Base-by-base conservation (phyloP, 2,888 invertebrate genomes). In the Tetranychus truncatus region DNA sequence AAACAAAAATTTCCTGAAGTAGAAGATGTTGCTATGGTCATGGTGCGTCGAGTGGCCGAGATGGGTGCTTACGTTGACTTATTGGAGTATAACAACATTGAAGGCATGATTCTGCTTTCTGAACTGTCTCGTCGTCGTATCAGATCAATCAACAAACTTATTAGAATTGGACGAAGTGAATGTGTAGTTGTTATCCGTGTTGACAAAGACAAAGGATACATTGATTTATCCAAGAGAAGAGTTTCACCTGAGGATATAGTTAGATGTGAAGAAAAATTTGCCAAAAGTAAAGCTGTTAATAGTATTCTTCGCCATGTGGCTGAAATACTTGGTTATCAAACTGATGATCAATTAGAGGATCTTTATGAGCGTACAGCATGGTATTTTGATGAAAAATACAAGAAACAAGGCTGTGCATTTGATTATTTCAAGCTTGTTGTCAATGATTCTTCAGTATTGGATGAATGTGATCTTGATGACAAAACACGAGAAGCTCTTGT, bases 131-230 rank as follows among this genome's bases (percentile, higher is more conserved):
- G 99, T 82, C 88, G 99, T 84, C 93, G 99, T 87, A 99, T 99
- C 80, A 88, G 99, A 78, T 99, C 99, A 76, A 97, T 99, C 82
- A 99, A 99, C 85, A 99, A 99, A 87, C 86, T 99, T 80, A 97
- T 99, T 82, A 88, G 97, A 80, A 95, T 99, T 74, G 99, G 99
- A 71, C 91, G 97, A 85, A 96, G 92, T 74, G 99, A 99, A 84
- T 97, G 96, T 45, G 99, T 99, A 20, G 96, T 99, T 72, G 99
- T 99, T 76, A 97, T 99, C 83, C 81, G 99, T 85, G 99, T 99
- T 34, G 99, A 99, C 83, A 95, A 96, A 86, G 96, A 99, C 81
- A 99, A 99, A 87, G 99, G 97, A 88, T 99, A 99, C 84, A 99
- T 99, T 83, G 99, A 99, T 88, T 87, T 99, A 80, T 99, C 97